These are phyloP conservation scores for Andrena praecox DNA, from an alignment of 2,888 invertebrate species.

Conservation along the genomic window DNA sequence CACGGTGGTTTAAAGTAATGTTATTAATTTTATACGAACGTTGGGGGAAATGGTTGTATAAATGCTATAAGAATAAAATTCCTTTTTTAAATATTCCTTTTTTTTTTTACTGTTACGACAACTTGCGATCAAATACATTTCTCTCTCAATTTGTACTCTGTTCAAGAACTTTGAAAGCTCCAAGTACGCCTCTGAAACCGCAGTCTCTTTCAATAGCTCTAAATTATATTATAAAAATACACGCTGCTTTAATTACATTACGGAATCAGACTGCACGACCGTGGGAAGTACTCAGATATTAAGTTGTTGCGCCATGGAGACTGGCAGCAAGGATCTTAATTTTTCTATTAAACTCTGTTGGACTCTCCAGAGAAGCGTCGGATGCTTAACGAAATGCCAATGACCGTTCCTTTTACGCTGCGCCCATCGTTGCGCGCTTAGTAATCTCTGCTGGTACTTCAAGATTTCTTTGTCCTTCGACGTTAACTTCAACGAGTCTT, in stretches of 20 bases:
- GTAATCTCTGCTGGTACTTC: conserved; percentile 84
- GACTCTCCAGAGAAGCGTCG: conserved; percentile 81
- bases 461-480: conserved; percentile 78
- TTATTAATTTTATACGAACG: conserved; percentile 38
- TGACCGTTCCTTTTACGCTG: conserved; percentile 85
- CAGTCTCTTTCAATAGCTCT: neutral
- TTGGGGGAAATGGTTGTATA: conserved; percentile 57
- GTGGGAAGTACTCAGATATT: conserved; percentile 58
- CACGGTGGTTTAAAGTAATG: conserved; percentile 35
- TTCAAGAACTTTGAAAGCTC: conserved; percentile 5
- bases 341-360: conserved; percentile 71
- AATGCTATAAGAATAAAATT: conserved; percentile 59
- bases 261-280: conserved; percentile 17
- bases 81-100: conserved; percentile 43
- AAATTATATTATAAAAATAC: conserved; percentile 24
- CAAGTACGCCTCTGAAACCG: conserved; percentile 36
- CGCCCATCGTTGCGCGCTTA: conserved; percentile 85
- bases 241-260: neutral
- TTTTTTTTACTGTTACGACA: conserved; percentile 37
- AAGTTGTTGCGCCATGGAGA: conserved; percentile 58
- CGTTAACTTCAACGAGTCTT: conserved; percentile 74
- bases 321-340: conserved; percentile 71
- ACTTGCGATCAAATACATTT: neutral
- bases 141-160: neutral
- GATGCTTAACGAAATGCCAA: conserved; percentile 85